A percentile compares a stretch with the other conserved stretches of the same genome.
Conservation (phyloP, 2,113 vertebrate species). For the Muscicapa adusta region DNA sequence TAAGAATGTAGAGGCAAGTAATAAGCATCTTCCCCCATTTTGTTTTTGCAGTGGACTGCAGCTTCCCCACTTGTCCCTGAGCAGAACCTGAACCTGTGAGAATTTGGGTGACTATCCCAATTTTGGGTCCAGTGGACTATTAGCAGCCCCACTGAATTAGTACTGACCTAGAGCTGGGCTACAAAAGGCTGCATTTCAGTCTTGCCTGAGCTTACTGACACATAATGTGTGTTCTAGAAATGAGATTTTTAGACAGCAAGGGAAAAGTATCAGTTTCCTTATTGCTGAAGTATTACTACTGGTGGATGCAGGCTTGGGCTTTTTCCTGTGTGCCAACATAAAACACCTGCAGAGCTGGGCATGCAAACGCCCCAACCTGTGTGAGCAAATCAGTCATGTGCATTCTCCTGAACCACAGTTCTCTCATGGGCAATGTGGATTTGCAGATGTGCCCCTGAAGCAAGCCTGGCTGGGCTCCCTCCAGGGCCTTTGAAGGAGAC, state of each 20-base stretch:
- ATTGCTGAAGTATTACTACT: background rate
- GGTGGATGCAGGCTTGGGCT: background rate
- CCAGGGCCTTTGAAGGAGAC: background rate
- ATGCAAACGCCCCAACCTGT: background rate
- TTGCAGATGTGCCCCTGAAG: background rate
- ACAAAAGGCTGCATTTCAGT: background rate
- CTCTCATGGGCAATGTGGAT: background rate
- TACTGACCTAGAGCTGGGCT: background rate
- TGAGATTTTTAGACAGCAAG: background rate
- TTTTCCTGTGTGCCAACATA: background rate
- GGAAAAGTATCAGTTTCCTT: background rate
- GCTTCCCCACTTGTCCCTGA: background rate
- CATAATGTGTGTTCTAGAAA: background rate
- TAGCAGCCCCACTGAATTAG: background rate
- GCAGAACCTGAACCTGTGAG: background rate
- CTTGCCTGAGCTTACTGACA: background rate
- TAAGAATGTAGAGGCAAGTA: background rate
- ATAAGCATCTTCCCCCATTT: background rate
- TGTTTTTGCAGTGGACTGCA: background rate
- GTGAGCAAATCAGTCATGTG: background rate
- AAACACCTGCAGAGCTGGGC: background rate
- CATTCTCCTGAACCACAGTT: background rate
- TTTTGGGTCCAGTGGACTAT: background rate
- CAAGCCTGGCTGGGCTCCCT: background rate
- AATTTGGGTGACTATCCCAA: background rate